phyloP scores from a whole-genome alignment of 2,888 invertebrate genomes.

The Xestia sexstrigata region DNA sequence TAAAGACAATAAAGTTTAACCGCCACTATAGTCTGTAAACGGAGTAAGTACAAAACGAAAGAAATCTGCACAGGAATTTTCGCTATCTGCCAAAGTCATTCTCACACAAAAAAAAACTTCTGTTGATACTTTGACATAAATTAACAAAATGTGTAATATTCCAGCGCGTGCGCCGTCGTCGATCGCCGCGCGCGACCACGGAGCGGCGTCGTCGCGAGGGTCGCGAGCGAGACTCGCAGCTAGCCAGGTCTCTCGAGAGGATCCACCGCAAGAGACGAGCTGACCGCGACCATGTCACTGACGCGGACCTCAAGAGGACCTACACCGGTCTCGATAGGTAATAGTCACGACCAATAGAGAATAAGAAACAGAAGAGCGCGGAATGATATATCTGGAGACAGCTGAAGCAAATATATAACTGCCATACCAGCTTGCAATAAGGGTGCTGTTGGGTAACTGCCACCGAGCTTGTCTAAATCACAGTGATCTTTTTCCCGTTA shows the following conservation, averaged over 20 bases:
- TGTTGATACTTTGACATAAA: neutral
- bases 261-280: slow-evolving; percentile 88
- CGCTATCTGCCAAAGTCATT: neutral
- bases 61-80: neutral
- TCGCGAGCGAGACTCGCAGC: slow-evolving; percentile 83
- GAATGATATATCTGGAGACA: neutral
- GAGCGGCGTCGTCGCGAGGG: slow-evolving; percentile 82
- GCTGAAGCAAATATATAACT: neutral
- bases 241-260: slow-evolving; percentile 88
- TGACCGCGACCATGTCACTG: slow-evolving; percentile 83
- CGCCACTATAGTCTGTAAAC: neutral
- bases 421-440: neutral
- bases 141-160: neutral
- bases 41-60: neutral
- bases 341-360: neutral
- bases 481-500: neutral
- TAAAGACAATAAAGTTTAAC: neutral
- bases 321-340: slow-evolving; percentile 92
- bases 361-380: neutral
- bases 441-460: neutral
- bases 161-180: slow-evolving; percentile 83
- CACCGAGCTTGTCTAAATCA: neutral
- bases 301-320: slow-evolving; percentile 90
- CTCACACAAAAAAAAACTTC: neutral
- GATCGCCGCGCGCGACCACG: slow-evolving; percentile 79